Conservation (phyloP, 2,797 vertebrate genomes). For the Sparidentex hasta region DNA sequence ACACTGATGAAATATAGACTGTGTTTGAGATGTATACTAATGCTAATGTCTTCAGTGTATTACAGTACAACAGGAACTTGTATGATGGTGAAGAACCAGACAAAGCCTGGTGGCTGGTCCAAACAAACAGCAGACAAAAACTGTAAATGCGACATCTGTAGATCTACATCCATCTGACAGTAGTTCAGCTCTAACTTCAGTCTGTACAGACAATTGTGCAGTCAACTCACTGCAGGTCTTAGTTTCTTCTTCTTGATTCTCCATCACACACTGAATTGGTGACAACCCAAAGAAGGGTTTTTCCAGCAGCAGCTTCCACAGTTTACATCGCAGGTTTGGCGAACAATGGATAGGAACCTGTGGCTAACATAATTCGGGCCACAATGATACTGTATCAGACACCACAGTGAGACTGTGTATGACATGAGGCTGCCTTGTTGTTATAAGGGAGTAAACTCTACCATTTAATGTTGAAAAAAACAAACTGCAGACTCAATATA, state of each 20-base stretch:
- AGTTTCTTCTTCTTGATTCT: conserved; percentile 32
- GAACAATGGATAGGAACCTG: conserved; percentile 64
- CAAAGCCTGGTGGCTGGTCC: not conserved
- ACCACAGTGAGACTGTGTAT: conserved; percentile 51
- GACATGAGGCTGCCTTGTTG: conserved; percentile 36
- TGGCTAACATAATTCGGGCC: conserved; percentile 40
- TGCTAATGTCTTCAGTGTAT: too few species aligned
- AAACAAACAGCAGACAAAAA: conserved; percentile 15
- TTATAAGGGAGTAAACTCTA: conserved; percentile 33
- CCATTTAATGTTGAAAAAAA: conserved; percentile 15
- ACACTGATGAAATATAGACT: not conserved
- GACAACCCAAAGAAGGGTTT: conserved; percentile 59
- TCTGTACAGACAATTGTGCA: not conserved
- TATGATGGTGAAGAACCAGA: not conserved
- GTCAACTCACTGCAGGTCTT: conserved; percentile 29
- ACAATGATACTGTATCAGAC: conserved; percentile 64
- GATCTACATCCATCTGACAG: conserved; percentile 11
- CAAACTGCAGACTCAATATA: conserved; percentile 27
- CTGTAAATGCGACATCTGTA: not conserved
- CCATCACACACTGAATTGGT: conserved; percentile 41
- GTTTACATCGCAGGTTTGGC: conserved; percentile 42
- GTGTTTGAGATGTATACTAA: too few species aligned
- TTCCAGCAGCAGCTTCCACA: conserved; percentile 51
- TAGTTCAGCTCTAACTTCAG: conserved; percentile 13
- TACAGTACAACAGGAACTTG: not conserved